Evolutionary conservation across 2,888 invertebrate species (phyloP), one percentile per base, ranked within the genome.

Genomic region (Deroplatys truncata): DNA sequence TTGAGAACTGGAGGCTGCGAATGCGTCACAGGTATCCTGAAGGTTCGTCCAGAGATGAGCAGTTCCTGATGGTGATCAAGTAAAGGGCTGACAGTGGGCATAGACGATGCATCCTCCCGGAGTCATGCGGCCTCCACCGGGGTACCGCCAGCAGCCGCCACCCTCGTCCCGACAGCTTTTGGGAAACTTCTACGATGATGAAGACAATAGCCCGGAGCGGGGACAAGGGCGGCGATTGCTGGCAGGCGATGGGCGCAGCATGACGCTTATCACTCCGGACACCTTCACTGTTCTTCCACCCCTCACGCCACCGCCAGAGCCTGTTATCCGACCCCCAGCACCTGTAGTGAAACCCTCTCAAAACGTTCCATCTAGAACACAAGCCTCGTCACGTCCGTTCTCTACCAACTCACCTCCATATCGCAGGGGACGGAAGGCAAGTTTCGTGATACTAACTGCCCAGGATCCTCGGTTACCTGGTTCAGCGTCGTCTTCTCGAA

Each of bases 371-470:
- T 25, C 56, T 25, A 72, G 56, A 20, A 72, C 56, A 25, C 56
- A 89, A 90, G 25, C 90, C 91, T 4, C 90, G 90, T 85, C 90
- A 91, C 85, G 90, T 91, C 56, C 56, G 56, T 72, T 72, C 56
- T 72, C 56, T 7, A 72, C 56, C 20, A 28, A 35, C 5, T 91
- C 91, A 28, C 91, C 91, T 31, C 90, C 91, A 20, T 90, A 91
- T 31, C 90, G 91, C n/a, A 90, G 91, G 82, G 90, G 91, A 86
- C 91, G 91, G 86, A 91, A 91, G 88, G 90, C 96, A 13, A 96
- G 96, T 7, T 97, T 97, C 92, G 96, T 96, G 90, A 96, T 97
- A 91, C 94, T 97, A 90, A 94, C 95, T 25, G 96, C 96, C 91
- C 92, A 94, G 88, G 93, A 94, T 7, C 94, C 95, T 8, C 93